phyloP scores from a whole-genome alignment of 2,888 invertebrate genomes.

The Temnothorax ravouxi region DNA sequence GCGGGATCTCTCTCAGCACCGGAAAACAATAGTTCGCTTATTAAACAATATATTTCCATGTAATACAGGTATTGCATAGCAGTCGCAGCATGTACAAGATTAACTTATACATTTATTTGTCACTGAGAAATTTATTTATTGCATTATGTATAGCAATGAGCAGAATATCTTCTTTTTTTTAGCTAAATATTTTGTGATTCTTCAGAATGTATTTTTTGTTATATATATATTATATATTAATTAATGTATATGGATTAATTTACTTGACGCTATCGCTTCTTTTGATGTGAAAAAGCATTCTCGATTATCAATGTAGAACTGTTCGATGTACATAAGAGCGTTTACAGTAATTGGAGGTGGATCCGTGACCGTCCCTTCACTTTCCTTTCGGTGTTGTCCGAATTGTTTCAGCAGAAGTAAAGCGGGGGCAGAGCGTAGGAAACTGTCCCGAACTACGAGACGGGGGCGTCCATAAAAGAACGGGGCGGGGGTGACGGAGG shows the following conservation, averaged over 20 bases:
- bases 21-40: constrained; percentile 1
- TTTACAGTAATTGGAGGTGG: not conserved
- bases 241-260: not conserved
- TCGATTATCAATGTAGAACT: not conserved
- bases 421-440: constrained; percentile 42
- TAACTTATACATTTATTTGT: constrained; percentile 1
- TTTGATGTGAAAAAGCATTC: not conserved
- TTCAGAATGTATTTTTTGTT: not conserved
- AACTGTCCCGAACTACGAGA: constrained; percentile 54
- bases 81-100: not conserved
- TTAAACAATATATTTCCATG: not conserved
- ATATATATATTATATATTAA: not conserved
- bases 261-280: not conserved
- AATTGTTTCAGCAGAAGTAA: constrained; percentile 75
- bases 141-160: not conserved
- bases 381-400: constrained; percentile 66
- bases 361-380: constrained; percentile 48
- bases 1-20: not conserved
- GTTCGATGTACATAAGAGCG: not conserved
- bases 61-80: not conserved
- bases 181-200: not conserved
- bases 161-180: constrained; percentile 1
- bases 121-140: not conserved
- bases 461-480: constrained; percentile 21
- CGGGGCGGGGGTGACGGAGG: constrained; percentile 53